Evolutionary conservation across 1,140 invertebrate species (phyloP), one percentile per base, ranked within the genome.

Genomic region (Pogonomyrmex barbatus): DNA sequence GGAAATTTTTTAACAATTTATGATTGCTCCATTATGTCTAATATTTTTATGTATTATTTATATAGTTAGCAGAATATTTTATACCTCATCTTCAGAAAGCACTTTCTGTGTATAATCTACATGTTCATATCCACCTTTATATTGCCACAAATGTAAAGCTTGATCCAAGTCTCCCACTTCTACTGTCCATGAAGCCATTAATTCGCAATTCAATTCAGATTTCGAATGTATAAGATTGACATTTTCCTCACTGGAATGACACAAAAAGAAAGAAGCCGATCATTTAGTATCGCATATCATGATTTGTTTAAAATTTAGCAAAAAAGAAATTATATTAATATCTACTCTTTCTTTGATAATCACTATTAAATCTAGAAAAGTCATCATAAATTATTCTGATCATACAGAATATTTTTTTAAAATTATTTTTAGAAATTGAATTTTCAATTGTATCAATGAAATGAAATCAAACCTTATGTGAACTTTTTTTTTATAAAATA

Each of bases 101-200:
- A 97, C 95, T 85, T 96, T 94, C 93, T 97, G 97, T 30, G 97
- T 97, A 91, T 96, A 96, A 95, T 99, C 98, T 91, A 99, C 97
- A 85, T 97, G 97, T 90, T 97, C 96, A 94, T 99, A 99, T 42
- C 99, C 99, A 85, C 98, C 98, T 67, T 96, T 97, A 93, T 98
- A 99, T 91, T 97, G 97, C 98, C 98, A 99, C 58, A 99, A 96
- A 95, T 99, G 98, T 85, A 99, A 95, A 47, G 98, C 98, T 95
- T 99, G 99, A 96, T 99, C 99, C 95, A 99, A 97, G 93, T 99
- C 98, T n/a, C 99, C 99, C 63, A 99, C 98, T 87, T 98, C 97
- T 9, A 99, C 99, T 8, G 96, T 97, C 97, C 97, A 98, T 90
- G 97, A 98, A 87, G 97, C 98, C 58, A 98, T 96, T 81, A 98